Conservation (phyloP, 2,888 invertebrate genomes). For the Saturnia japonica region DNA sequence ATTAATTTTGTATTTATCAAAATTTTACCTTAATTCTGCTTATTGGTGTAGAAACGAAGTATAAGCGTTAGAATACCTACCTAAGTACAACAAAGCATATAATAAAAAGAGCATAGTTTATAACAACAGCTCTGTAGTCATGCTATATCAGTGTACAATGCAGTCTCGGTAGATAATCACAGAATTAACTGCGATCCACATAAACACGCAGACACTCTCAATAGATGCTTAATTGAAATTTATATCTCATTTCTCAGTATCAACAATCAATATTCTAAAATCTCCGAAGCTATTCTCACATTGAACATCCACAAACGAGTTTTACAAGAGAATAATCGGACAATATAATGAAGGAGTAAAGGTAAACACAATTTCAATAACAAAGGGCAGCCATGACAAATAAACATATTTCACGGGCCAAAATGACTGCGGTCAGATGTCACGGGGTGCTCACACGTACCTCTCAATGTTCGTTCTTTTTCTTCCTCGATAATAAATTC, state of each 20-base stretch:
- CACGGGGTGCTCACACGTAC: slow-evolving; percentile 59
- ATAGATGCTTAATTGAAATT: slow-evolving; percentile 80
- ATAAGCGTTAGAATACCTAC: not conserved
- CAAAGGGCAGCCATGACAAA: slow-evolving; percentile 80
- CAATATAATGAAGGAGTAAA: slow-evolving; percentile 81
- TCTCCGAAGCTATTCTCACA: slow-evolving; percentile 73
- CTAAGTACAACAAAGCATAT: not conserved
- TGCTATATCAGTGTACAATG: slow-evolving; percentile 45
- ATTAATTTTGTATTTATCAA: not conserved
- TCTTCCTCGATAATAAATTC: slow-evolving; percentile 74
- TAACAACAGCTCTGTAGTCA: slow-evolving; percentile 55
- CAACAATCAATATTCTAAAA: slow-evolving; percentile 82
- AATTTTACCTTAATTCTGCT: not conserved
- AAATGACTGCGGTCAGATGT: slow-evolving; percentile 82
- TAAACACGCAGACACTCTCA: slow-evolving; percentile 64
- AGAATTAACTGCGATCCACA: slow-evolving; percentile 62
- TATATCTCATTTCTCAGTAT: slow-evolving; percentile 81
- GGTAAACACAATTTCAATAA: slow-evolving; percentile 82
- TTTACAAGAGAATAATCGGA: slow-evolving; percentile 76
- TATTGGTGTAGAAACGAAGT: not conserved
- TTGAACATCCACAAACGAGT: slow-evolving; percentile 76
- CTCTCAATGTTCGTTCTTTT: slow-evolving; percentile 55
- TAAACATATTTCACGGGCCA: slow-evolving; percentile 82
- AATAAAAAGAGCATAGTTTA: slow-evolving; percentile 58
- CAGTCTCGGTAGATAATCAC: slow-evolving; percentile 67